Conservation (phyloP, 2,888 invertebrate species). For the Diarsia mendica region DNA sequence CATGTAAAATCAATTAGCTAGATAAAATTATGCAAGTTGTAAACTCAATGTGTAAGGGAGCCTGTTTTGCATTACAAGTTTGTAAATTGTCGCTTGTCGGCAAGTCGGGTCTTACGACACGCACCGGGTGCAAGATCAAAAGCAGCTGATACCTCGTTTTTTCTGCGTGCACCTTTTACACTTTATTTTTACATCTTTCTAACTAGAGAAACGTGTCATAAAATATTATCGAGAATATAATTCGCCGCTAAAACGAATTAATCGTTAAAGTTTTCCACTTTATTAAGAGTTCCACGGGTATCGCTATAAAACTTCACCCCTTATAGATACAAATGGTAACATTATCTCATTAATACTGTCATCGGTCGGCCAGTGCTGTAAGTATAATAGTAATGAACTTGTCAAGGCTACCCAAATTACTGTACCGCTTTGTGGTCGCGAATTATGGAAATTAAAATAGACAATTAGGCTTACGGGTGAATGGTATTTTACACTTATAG, state of each 20-base stretch:
- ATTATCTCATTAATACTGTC: constrained; percentile 70
- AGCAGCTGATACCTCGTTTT: constrained; percentile 42
- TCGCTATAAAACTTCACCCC: constrained; percentile 61
- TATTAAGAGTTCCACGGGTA: constrained; percentile 41
- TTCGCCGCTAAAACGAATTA: constrained; percentile 54
- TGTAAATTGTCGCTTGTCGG: not conserved
- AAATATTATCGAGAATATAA: constrained; percentile 39
- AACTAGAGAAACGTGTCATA: constrained; percentile 29
- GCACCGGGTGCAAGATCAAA: constrained; percentile 24
- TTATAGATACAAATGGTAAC: constrained; percentile 64
- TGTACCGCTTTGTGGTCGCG: constrained; percentile 70
- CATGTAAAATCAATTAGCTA: constrained; percentile 31
- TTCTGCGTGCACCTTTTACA: constrained; percentile 31
- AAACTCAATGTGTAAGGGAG: constrained; percentile 3
- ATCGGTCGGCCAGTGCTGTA: constrained; percentile 53
- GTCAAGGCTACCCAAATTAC: constrained; percentile 77
- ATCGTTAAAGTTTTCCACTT: constrained; percentile 62
- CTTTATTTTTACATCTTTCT: constrained; percentile 24
- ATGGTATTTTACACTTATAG: constrained; percentile 60
- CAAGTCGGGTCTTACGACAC: not conserved
- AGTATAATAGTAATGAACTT: constrained; percentile 76
- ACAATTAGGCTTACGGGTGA: constrained; percentile 75
- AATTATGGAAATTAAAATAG: constrained; percentile 77
- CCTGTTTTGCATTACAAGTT: constrained; percentile 18
- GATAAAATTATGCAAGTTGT: not conserved